Base-by-base conservation (phyloP, 2,888 invertebrate genomes). In the Malthinus seriepunctatus region DNA sequence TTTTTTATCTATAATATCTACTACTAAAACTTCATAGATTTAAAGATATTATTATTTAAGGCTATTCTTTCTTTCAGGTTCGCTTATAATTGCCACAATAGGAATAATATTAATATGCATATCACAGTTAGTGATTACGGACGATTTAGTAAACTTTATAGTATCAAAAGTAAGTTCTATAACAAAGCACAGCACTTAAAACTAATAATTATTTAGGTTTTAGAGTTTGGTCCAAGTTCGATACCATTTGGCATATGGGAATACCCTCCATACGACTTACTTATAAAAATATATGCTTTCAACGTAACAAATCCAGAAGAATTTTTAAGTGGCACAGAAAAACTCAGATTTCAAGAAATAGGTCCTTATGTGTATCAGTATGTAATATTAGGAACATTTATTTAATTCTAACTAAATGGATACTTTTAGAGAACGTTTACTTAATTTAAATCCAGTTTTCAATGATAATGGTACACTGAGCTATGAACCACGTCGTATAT, bases 281-380 rank as follows among this genome's bases (percentile, higher is more conserved):
- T 82, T 62, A 73, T 91, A 4, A 85, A 84, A 33, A 81, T 88
- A 0, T 91, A 86, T 72, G 79, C 91, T 56, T 93, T 91, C 76
- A 93, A 93, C 72, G 83, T 93, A 49, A 92, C 92, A n/a, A 93
- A 93, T 73, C 76, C 83, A 1, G 84, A 86, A 8, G 83, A 82
- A 44, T 93, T 91, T 76, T 73, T 88, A 32, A 78, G 78, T 0
- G 89, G 90, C 0, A 75, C 79, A 48, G 88, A 79, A 51, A 91
- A 89, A 66, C 76, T 93, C 39, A 86, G 83, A 64, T 66, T 93
- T 2, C 72, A 86, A 48, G 88, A 93, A 80, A 76, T 91, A 12
- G 93, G 93, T 0, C 93, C 93, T 0, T 93, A 90, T 71, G 86
- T 89, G 11, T 95, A 92, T 78, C 87, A 87, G 92, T 92, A 78